Evolutionary conservation across 2,888 invertebrate species (phyloP), one percentile per base, ranked within the genome.

Genomic region (Crepidodera aurea): DNA sequence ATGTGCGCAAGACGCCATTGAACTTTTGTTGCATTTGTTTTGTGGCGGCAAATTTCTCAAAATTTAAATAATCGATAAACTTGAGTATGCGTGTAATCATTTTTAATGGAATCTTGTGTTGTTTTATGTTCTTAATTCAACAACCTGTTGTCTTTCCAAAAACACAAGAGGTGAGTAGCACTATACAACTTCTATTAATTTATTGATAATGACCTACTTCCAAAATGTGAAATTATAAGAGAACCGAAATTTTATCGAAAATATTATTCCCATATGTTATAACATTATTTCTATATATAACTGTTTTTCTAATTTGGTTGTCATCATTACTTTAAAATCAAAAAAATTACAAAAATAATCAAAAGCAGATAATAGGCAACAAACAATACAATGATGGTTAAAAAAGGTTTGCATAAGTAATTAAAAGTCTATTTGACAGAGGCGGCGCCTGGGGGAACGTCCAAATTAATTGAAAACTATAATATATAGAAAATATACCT

Each of bases 11-110:
- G 39, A 58, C 63, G 67, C 64, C 64, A 66, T 64, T 61, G 56
- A 48, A 64, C 55, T 60, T 64, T 68, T 60, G 63, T 65, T 66
- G 64, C 63, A 68, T 70, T 71, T 70, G 70, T 72, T 75, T 74
- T 73, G 64, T 75, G 76, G 77, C 78, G 78, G 75, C 74, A 76
- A 76, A 75, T 69, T 64, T 61, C 61, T 60, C 32, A 62, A 58
- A 48, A 69, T 73, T 73, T 62, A 60, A 72, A 73, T 69, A 72
- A 74, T 78, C 78, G 75, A 78, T 78, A 77, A 60, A 53, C 58
- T 60, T 22, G 74, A 69, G 71, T 68, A 55, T 77, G 78, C 77
- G 76, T 68, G 55, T 64, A 48, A 56, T 51, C 50, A 56, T 39
- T 50, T 16, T 2, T 15, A 37, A n/a, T 27, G 13, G 13, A 51